Evolutionary conservation across 2,888 invertebrate genomes (phyloP).

Genomic region (Spodoptera exigua): DNA sequence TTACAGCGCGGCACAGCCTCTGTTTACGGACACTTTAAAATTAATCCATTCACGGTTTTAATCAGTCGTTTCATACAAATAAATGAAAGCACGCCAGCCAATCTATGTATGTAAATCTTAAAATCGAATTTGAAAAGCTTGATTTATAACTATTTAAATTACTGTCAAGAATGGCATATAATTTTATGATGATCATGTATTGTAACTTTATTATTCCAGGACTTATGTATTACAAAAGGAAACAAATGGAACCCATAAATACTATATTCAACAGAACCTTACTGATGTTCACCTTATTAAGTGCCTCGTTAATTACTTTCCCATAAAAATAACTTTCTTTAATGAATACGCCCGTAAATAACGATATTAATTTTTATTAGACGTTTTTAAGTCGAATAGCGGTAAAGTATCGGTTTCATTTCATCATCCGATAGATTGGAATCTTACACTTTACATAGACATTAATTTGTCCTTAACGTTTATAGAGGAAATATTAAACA

Average conservation of each 20-base stretch:
- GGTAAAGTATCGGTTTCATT: constrained; percentile 75
- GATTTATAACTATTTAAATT: constrained; percentile 31
- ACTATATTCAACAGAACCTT: constrained; percentile 40
- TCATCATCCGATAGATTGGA: constrained; percentile 70
- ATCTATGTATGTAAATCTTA: constrained; percentile 28
- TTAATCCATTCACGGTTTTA: constrained; percentile 58
- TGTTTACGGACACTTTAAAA: constrained; percentile 58
- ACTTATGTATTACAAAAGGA: constrained; percentile 8
- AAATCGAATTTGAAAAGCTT: constrained; percentile 22
- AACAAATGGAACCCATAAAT: constrained; percentile 22
- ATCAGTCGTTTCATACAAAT: constrained; percentile 21
- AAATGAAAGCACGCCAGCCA: constrained; percentile 26
- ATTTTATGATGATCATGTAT: constrained; percentile 10
- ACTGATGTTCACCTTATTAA: constrained; percentile 63
- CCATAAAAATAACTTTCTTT: constrained; percentile 67
- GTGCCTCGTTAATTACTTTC: constrained; percentile 69
- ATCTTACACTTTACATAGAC: constrained; percentile 72
- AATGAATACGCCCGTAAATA: constrained; percentile 74
- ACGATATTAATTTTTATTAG: constrained; percentile 78
- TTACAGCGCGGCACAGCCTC: constrained; percentile 58
- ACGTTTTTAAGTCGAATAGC: constrained; percentile 77
- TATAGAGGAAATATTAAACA: constrained; percentile 79
- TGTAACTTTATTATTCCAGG: constrained; percentile 6
- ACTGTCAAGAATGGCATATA: constrained; percentile 5
- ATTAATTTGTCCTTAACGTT: constrained; percentile 72